These are phyloP conservation scores for Eurytoma adleriae DNA, from an alignment of 2,888 invertebrate species.

Conservation along the genomic window DNA sequence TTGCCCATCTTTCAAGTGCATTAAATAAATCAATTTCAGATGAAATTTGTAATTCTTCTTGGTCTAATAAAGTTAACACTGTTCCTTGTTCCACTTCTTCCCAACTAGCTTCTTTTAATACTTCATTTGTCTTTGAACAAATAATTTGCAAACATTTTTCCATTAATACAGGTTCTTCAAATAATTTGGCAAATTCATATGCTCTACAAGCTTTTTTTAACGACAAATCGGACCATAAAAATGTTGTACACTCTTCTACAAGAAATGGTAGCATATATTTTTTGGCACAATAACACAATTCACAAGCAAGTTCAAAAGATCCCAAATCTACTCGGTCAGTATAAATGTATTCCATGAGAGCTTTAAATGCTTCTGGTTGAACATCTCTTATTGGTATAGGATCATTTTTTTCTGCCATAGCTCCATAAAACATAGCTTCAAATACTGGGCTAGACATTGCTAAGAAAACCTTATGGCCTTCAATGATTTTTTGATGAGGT, in stretches of 20 bases:
- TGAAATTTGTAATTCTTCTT: slow-evolving; percentile 84
- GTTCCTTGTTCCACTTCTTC: slow-evolving; percentile 87
- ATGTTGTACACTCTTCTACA: slow-evolving; percentile 89
- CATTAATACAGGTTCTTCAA: slow-evolving; percentile 89
- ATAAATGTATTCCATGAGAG: slow-evolving; percentile 89
- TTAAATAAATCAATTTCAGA: slow-evolving; percentile 88
- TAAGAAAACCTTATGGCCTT: slow-evolving; percentile 87
- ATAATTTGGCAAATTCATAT: slow-evolving; percentile 90
- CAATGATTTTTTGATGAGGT: slow-evolving; percentile 84
- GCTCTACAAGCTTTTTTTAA: slow-evolving; percentile 90
- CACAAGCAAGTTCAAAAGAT: slow-evolving; percentile 91
- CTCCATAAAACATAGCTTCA: slow-evolving; percentile 90
- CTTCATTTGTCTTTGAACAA: slow-evolving; percentile 85
- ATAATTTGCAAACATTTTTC: slow-evolving; percentile 90
- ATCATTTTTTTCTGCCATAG: slow-evolving; percentile 86
- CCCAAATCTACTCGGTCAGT: slow-evolving; percentile 86
- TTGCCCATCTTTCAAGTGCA: slow-evolving; percentile 83
- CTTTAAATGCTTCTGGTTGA: slow-evolving; percentile 90
- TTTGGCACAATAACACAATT: slow-evolving; percentile 91
- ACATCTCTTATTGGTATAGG: slow-evolving; percentile 90
- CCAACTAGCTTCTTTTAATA: slow-evolving; percentile 86
- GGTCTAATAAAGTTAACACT: slow-evolving; percentile 85
- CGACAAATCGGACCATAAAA: slow-evolving; percentile 87
- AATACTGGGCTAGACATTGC: slow-evolving; percentile 94
- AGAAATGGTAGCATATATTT: slow-evolving; percentile 91